These are phyloP conservation scores for Plestiodon gilberti DNA, from an alignment of 2,113 vertebrate genomes.

Conservation along the genomic window DNA sequence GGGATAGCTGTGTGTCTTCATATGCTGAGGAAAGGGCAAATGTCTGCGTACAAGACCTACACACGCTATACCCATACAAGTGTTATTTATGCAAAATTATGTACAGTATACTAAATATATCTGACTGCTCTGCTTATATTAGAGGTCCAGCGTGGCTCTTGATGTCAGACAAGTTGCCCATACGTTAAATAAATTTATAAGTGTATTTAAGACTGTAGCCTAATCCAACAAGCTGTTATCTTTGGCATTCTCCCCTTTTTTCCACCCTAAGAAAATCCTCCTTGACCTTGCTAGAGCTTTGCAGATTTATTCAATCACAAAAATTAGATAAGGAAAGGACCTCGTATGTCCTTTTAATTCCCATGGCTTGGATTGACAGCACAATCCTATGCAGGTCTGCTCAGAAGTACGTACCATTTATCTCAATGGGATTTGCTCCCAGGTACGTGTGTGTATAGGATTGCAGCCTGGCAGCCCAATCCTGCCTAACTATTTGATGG, in stretches of 20 bases:
- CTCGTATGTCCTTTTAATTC: neutral
- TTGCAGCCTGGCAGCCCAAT: too few relatives aligned
- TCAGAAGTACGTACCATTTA: too few relatives aligned
- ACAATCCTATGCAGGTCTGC: too few relatives aligned
- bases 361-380: neutral
- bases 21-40: neutral
- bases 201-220: neutral
- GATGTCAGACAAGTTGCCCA: neutral
- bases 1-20: neutral
- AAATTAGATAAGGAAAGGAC: conserved; percentile 12
- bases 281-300: neutral
- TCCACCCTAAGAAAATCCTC: conserved; percentile 14
- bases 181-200: neutral
- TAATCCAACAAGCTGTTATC: neutral
- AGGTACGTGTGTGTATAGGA: too few relatives aligned
- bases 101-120: neutral
- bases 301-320: neutral
- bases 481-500: too few relatives aligned
- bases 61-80: neutral
- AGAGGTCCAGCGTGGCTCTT: neutral
- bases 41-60: neutral
- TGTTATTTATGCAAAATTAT: neutral
- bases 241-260: conserved; percentile 1
- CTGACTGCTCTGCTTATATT: neutral
- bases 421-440: too few relatives aligned